Evolutionary conservation across 2,113 vertebrate genomes (phyloP).

Genomic region (Eira barbara): DNA sequence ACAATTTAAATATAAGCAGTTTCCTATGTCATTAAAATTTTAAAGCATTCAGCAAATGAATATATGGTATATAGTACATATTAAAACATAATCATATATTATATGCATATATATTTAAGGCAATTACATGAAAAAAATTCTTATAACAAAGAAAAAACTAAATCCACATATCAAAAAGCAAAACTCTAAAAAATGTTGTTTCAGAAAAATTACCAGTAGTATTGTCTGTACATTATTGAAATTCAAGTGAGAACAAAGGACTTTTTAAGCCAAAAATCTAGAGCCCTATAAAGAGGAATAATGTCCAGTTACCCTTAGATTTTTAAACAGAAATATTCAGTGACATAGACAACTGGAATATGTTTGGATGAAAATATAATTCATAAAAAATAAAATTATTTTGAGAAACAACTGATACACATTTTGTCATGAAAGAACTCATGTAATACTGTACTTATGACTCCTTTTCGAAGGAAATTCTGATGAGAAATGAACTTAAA

Average conservation of each 20-base stretch:
- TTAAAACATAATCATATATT: not conserved
- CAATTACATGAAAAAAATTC: not conserved
- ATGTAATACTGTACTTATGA: not conserved
- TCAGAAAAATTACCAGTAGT: not conserved
- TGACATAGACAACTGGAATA: not conserved
- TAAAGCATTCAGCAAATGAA: not conserved
- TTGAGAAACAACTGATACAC: not conserved
- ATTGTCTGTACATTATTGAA: not conserved
- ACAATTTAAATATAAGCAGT: not conserved
- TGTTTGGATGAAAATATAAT: not conserved
- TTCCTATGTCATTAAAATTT: not conserved
- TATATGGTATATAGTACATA: not conserved
- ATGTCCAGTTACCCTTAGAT: not conserved
- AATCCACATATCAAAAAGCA: not conserved
- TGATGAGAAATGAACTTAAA: not conserved
- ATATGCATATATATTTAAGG: not conserved
- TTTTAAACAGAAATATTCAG: not conserved
- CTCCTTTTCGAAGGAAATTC: not conserved
- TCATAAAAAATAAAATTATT: not conserved
- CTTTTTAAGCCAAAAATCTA: not conserved
- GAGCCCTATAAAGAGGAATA: not conserved
- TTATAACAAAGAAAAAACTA: not conserved
- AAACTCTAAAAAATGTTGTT: not conserved
- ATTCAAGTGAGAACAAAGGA: not conserved
- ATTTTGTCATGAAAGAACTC: not conserved